Base-by-base conservation (phyloP, 2,797 vertebrate species). In the Coregonus ussuriensis region DNA sequence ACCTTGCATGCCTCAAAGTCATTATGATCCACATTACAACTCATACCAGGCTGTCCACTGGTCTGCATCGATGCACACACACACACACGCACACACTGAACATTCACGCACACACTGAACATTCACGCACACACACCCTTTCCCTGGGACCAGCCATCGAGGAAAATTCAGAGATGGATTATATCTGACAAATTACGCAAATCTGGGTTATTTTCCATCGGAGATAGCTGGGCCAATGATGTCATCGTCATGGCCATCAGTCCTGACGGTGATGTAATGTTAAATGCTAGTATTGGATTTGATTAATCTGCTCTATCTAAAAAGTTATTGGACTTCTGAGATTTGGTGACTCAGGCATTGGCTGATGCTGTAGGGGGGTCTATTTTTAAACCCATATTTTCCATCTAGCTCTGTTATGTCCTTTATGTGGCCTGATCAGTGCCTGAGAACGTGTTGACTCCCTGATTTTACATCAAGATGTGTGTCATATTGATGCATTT, bases 351-450 rank as follows among this genome's bases (percentile, higher is more conserved):
- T 25, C 35, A 76, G 81, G 68, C 29, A 35, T 35, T 33, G 73
- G 65, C 77, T 35, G 7, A 68, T 9, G 18, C 15, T 18, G 14
- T 14, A 59, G 25, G 54, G 4, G 77, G 53, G 68, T 79, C 87
- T 88, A 90, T 90, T 87, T 85, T 80, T 70, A 74, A 77, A 9
- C 15, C 52, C 69, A 85, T 74, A 84, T 76, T 88, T 87, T 89
- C 82, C 82, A 74, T 31, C 71, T 63, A 2, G 52, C 72, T 16
- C 62, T 75, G 74, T 18, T 65, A 7, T 65, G 62, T 18, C 67
- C 67, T 69, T 69, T 18, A n/a, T 67, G 77, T 69, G 82, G 69
- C 82, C 86, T 72, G 63, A 80, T 81, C 11, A 6, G 74, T n/a
- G 78, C 84, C 82, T 81, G 41, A 47, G 41, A 47, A 47, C 11